phyloP scores from a whole-genome alignment of 2,113 vertebrate genomes.

The Meles meles region DNA sequence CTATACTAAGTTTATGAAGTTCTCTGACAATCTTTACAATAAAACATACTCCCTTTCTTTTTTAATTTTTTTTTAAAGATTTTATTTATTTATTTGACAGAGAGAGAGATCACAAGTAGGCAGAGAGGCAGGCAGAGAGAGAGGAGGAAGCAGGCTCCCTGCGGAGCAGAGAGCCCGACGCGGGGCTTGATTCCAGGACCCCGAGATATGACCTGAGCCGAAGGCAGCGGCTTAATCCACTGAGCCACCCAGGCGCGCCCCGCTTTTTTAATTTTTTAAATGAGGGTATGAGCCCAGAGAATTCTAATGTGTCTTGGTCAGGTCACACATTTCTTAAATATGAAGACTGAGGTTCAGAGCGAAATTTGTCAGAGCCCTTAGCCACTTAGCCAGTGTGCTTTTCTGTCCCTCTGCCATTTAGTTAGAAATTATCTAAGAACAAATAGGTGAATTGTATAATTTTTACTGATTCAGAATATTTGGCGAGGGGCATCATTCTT shows the following conservation, averaged over 20 bases:
- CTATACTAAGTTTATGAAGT: background rate
- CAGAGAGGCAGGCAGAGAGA: too few species aligned
- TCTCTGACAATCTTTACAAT: background rate
- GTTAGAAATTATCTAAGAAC: background rate
- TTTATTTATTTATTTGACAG: too few species aligned
- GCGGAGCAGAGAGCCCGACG: too few species aligned
- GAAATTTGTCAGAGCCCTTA: background rate
- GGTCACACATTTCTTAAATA: background rate
- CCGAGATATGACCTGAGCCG: too few species aligned
- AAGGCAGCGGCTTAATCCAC: too few species aligned
- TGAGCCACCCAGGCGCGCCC: too few species aligned
- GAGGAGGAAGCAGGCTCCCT: too few species aligned
- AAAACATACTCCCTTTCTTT: background rate
- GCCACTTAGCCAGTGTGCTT: background rate
- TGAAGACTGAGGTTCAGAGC: background rate
- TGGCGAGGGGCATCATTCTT: background rate
- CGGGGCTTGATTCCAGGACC: too few species aligned
- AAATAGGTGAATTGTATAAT: background rate
- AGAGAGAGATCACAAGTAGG: too few species aligned
- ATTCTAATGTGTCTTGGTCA: slow-evolving; percentile 20
- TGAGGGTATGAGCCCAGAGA: background rate
- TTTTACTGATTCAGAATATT: background rate
- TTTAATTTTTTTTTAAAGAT: background rate
- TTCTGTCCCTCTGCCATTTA: background rate
- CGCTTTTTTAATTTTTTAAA: background rate